Conservation (phyloP, 2,113 vertebrate species). For the Microtus oregoni region DNA sequence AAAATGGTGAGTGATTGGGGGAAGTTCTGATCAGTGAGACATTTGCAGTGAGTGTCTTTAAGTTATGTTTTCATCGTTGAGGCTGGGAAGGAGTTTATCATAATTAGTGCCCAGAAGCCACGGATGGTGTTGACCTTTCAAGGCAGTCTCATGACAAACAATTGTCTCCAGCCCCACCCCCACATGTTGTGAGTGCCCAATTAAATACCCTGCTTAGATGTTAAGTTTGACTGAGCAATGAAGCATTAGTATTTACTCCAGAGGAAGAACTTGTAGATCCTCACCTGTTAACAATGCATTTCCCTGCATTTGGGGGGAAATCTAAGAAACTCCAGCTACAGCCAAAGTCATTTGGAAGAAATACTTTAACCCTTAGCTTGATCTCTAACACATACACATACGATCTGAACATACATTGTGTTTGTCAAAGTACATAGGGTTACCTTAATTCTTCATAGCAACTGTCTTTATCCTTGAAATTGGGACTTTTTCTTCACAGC, state of each 20-base stretch:
- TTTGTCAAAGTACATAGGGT: neutral
- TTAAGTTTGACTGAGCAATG: neutral
- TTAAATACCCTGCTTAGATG: neutral
- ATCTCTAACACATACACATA: neutral
- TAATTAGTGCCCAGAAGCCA: neutral
- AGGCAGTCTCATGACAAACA: rapidly evolving
- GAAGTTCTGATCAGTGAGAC: neutral
- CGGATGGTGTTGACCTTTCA: neutral
- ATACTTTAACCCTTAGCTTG: no score
- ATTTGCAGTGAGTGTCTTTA: neutral
- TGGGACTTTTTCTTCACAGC: neutral
- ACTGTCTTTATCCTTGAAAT: neutral
- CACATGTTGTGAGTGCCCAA: neutral
- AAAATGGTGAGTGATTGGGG: neutral
- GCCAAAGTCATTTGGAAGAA: no score
- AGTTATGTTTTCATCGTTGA: neutral
- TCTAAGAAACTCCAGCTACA: no score
- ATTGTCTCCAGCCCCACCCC: neutral
- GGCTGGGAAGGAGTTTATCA: neutral
- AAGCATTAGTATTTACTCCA: neutral
- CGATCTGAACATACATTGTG: neutral
- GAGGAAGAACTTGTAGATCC: neutral
- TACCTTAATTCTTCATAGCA: neutral
- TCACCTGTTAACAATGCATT: neutral
- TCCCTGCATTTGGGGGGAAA: neutral